These are phyloP conservation scores for Lipophrys pholis DNA, from an alignment of 2,113 vertebrate species.

Conservation along the genomic window DNA sequence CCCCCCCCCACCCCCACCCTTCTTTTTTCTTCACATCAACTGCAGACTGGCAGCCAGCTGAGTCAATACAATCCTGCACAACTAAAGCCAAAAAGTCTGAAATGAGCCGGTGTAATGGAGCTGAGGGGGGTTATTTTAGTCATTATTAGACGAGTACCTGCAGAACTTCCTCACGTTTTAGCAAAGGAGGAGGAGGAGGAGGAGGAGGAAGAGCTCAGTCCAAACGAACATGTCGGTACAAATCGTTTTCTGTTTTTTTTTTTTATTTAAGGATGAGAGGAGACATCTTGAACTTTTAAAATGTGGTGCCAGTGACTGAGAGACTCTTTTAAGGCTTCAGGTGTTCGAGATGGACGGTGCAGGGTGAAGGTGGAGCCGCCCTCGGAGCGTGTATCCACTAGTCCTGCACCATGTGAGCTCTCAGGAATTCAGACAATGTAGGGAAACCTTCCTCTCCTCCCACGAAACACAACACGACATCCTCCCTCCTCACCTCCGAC, in stretches of 20 bases:
- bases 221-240: too few relatives aligned
- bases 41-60: slow-evolving; percentile 44
- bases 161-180: not conserved
- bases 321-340: too few relatives aligned
- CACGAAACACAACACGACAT: slow-evolving; percentile 29
- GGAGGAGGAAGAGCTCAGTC: too few relatives aligned
- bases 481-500: not conserved
- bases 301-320: too few relatives aligned
- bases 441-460: slow-evolving; percentile 50
- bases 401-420: slow-evolving; percentile 67
- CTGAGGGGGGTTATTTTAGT: slow-evolving; percentile 39
- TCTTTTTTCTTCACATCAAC: too few relatives aligned
- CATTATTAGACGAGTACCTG: slow-evolving; percentile 34
- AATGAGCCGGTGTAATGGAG: slow-evolving; percentile 15
- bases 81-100: slow-evolving; percentile 20
- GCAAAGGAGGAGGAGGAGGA: too few relatives aligned
- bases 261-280: not conserved
- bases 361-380: slow-evolving; percentile 65
- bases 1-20: not conserved
- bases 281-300: not conserved
- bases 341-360: slow-evolving; percentile 41
- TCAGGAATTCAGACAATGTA: slow-evolving; percentile 77
- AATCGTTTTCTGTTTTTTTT: not conserved
- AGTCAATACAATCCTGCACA: slow-evolving; percentile 31
- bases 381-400: slow-evolving; percentile 75